These are phyloP conservation scores for Machimus rusticus DNA, from an alignment of 2,888 invertebrate genomes.

Conservation along the genomic window DNA sequence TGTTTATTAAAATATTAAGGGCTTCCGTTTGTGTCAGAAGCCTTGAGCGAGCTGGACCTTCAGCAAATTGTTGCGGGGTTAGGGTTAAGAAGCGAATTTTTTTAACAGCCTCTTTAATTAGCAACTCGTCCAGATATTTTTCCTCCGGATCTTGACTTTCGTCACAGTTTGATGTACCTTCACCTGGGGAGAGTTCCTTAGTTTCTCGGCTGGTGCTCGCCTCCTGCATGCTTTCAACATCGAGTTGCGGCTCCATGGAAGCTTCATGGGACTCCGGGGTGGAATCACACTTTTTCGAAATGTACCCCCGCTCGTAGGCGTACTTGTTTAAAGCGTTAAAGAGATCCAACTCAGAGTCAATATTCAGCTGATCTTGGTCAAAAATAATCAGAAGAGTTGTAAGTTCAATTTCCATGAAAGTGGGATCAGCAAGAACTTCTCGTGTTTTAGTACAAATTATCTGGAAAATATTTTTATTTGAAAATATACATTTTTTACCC, in stretches of 20 bases:
- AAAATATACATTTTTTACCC: too few relatives aligned
- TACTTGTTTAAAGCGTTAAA: slow-evolving; percentile 78
- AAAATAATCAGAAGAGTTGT: slow-evolving; percentile 78
- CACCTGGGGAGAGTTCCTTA: slow-evolving; percentile 44
- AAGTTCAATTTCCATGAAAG: slow-evolving; percentile 80
- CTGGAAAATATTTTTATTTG: slow-evolving; percentile 59
- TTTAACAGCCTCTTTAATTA: slow-evolving; percentile 72
- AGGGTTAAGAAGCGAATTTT: slow-evolving; percentile 83
- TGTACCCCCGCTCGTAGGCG: slow-evolving; percentile 66
- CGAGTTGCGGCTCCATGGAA: slow-evolving; percentile 48
- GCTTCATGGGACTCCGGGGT: slow-evolving; percentile 44
- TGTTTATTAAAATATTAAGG: slow-evolving; percentile 83
- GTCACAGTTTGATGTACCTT: slow-evolving; percentile 45
- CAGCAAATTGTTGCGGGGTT: slow-evolving; percentile 82
- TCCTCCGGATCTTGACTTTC: slow-evolving; percentile 46
- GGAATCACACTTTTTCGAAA: slow-evolving; percentile 43
- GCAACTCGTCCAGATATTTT: slow-evolving; percentile 55
- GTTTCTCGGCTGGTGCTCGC: slow-evolving; percentile 52
- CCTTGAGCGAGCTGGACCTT: slow-evolving; percentile 79
- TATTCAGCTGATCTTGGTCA: slow-evolving; percentile 75
- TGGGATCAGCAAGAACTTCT: slow-evolving; percentile 76
- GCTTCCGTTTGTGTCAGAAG: slow-evolving; percentile 79
- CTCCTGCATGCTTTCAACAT: slow-evolving; percentile 51
- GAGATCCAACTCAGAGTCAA: slow-evolving; percentile 78
- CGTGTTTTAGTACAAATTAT: slow-evolving; percentile 80